Evolutionary conservation across 2,888 invertebrate genomes (phyloP).

Genomic region (Gisinianus flammeolus): DNA sequence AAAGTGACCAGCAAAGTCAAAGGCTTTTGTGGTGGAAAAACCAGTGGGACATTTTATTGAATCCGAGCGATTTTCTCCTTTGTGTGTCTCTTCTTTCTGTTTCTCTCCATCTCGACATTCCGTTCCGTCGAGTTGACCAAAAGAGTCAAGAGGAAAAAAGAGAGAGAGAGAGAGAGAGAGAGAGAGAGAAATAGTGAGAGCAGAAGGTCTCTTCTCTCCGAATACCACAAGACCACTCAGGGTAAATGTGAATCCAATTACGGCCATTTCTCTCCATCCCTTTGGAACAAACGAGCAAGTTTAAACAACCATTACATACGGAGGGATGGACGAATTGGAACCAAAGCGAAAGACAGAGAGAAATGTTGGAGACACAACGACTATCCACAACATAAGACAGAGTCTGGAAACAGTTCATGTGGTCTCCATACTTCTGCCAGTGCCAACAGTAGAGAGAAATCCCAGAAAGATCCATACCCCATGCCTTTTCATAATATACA

Average conservation of each 20-base stretch:
- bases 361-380: neutral
- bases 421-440: conserved; percentile 25
- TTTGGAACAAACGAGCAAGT: conserved; percentile 41
- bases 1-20: conserved; percentile 8
- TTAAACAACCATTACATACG: conserved; percentile 38
- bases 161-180: conserved; percentile 1
- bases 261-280: conserved; percentile 35
- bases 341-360: neutral
- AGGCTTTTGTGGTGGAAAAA: conserved; percentile 18
- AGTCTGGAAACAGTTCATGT: conserved; percentile 29
- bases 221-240: conserved; percentile 41
- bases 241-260: conserved; percentile 56
- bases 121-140: conserved; percentile 30
- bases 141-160: neutral
- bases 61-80: conserved; percentile 37
- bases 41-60: conserved; percentile 38
- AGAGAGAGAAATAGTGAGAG: neutral
- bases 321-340: conserved; percentile 29
- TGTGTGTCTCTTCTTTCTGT: conserved; percentile 17
- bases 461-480: neutral
- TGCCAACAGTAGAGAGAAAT: neutral
- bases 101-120: conserved; percentile 22
- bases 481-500: conserved; percentile 6
- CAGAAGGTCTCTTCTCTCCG: conserved; percentile 13
- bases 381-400: neutral